Conservation (phyloP, 1,140 invertebrate genomes). For the Drosophila insularis region DNA sequence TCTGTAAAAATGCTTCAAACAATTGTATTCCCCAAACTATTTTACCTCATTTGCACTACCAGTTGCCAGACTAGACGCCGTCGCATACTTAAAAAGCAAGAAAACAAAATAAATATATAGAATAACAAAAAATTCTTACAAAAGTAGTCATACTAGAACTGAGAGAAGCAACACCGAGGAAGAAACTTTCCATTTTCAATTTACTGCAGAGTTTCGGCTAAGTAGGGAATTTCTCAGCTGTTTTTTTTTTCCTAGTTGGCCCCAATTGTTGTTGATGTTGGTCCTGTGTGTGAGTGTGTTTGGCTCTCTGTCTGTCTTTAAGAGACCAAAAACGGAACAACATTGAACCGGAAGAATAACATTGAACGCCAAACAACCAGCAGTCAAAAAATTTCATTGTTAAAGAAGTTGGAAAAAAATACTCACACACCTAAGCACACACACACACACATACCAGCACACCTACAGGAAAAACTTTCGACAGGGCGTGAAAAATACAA, state of each 20-base stretch:
- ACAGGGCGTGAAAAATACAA: conserved; percentile 75
- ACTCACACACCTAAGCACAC: not conserved
- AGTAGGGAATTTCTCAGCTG: conserved; percentile 29
- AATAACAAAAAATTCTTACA: conserved; percentile 21
- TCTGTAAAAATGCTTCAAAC: conserved; percentile 17
- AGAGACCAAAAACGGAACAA: conserved; percentile 23
- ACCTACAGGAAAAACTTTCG: conserved; percentile 46
- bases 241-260: conserved; percentile 11
- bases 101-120: conserved; percentile 25
- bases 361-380: conserved; percentile 74
- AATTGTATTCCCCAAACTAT: conserved; percentile 19
- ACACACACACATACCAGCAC: not conserved
- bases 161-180: conserved; percentile 30
- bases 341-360: conserved; percentile 69
- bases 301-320: conserved; percentile 33
- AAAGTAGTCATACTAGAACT: conserved; percentile 35
- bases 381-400: conserved; percentile 52
- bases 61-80: conserved; percentile 26
- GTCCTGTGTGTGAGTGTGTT: not conserved
- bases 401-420: conserved; percentile 40
- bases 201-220: conserved; percentile 53
- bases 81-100: conserved; percentile 28
- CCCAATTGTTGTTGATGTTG: conserved; percentile 5
- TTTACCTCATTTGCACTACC: conserved; percentile 17
- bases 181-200: conserved; percentile 74